Conservation (phyloP, 2,113 vertebrate species). For the Centropus bengalensis region DNA sequence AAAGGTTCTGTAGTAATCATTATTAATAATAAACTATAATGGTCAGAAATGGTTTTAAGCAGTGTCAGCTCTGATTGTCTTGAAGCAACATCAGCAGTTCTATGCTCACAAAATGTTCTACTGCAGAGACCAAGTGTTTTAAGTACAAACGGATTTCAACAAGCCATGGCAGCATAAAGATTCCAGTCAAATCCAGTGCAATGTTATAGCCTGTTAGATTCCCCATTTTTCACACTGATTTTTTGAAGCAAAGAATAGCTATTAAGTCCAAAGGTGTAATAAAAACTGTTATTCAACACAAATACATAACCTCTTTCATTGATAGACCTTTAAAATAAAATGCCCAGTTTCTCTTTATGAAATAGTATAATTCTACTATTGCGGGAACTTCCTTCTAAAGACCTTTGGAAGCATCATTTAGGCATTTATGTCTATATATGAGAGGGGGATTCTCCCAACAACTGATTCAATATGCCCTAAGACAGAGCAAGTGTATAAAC, state of each 20-base stretch:
- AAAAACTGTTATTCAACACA: background rate
- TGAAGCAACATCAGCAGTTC: background rate
- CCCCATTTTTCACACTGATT: background rate
- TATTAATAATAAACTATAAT: background rate
- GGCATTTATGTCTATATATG: background rate
- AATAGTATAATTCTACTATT: background rate
- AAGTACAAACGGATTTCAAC: background rate
- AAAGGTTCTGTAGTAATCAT: background rate
- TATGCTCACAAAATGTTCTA: background rate
- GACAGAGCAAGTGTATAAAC: background rate
- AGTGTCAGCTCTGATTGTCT: background rate
- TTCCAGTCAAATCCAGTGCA: background rate
- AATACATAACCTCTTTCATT: background rate
- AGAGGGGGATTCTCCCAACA: background rate
- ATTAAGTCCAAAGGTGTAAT: background rate
- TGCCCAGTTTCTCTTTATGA: background rate
- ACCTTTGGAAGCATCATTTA: background rate
- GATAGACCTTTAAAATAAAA: background rate
- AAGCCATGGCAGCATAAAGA: background rate
- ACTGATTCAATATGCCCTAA: background rate
- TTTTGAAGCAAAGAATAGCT: background rate
- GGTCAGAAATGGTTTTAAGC: background rate
- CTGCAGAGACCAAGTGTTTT: background rate
- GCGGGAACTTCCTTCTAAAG: background rate
- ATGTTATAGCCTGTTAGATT: background rate